Evolutionary conservation across 2,888 invertebrate genomes (phyloP).

Genomic region (Agrotis ipsilon): DNA sequence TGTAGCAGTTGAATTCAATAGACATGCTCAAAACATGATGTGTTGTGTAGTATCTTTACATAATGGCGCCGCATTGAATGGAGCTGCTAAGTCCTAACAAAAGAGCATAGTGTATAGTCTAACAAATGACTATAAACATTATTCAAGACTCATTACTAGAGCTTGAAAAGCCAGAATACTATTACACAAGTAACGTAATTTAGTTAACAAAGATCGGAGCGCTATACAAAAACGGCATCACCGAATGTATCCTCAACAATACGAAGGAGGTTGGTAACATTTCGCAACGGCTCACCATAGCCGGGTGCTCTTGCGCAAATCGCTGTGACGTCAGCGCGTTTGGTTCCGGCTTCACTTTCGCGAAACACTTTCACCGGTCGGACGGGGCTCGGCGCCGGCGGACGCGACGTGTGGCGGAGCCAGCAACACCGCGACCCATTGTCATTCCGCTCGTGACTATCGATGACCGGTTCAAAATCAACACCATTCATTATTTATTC

Average conservation of each 20-base stretch:
- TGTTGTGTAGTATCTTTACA: constrained; percentile 22
- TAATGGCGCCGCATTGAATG: constrained; percentile 49
- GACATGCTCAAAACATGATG: constrained; percentile 16
- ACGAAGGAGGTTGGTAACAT: constrained; percentile 78
- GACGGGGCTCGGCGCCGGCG: constrained; percentile 75
- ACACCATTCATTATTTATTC: constrained; percentile 77
- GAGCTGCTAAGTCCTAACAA: constrained; percentile 41
- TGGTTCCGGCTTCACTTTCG: constrained; percentile 91
- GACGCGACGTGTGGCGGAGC: constrained; percentile 66
- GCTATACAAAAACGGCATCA: constrained; percentile 71
- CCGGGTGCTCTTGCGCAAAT: constrained; percentile 86
- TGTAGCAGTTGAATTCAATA: constrained; percentile 28
- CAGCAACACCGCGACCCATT: constrained; percentile 66
- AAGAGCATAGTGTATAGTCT: constrained; percentile 33
- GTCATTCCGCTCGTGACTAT: constrained; percentile 74
- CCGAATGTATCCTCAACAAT: constrained; percentile 75
- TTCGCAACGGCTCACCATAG: constrained; percentile 83
- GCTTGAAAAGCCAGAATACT: constrained; percentile 55
- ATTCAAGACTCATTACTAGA: constrained; percentile 61
- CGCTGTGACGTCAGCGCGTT: constrained; percentile 85
- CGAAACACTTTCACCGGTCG: constrained; percentile 88
- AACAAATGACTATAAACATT: constrained; percentile 54
- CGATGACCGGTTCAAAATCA: constrained; percentile 74
- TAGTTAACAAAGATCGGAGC: constrained; percentile 63
- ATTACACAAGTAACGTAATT: constrained; percentile 67